A percentile compares a stretch with the other conserved stretches of the same genome.
These are phyloP conservation scores for Strix aluco DNA, from an alignment of 2,113 vertebrate genomes.

Conservation along the genomic window DNA sequence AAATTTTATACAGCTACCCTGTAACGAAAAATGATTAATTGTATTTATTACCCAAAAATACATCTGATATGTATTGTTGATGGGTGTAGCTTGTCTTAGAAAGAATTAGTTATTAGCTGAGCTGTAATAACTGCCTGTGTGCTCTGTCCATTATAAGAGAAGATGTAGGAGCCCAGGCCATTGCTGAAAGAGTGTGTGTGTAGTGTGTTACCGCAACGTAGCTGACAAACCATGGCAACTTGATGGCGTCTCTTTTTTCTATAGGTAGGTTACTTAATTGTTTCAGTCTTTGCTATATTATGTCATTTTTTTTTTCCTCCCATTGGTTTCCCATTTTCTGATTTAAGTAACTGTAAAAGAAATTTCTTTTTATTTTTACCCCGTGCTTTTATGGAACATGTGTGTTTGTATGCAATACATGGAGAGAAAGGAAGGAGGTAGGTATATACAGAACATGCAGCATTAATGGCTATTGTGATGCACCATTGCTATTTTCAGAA, in stretches of 20 bases:
- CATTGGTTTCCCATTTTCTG: background rate
- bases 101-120: background rate
- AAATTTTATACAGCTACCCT: background rate
- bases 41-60: background rate
- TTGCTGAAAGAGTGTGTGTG: background rate
- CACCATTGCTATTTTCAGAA: background rate
- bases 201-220: accelerated
- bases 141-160: background rate
- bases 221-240: background rate
- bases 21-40: background rate
- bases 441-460: background rate
- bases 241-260: background rate
- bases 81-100: background rate
- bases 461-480: background rate
- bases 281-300: background rate
- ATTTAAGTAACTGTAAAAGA: background rate
- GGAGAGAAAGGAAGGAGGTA: background rate
- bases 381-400: background rate
- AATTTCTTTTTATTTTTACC: background rate
- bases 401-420: background rate
- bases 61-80: background rate
- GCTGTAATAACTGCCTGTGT: background rate
- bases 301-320: accelerated
- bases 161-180: background rate
- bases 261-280: background rate